phyloP scores from a whole-genome alignment of 2,888 invertebrate species.

The Lasius platythorax region DNA sequence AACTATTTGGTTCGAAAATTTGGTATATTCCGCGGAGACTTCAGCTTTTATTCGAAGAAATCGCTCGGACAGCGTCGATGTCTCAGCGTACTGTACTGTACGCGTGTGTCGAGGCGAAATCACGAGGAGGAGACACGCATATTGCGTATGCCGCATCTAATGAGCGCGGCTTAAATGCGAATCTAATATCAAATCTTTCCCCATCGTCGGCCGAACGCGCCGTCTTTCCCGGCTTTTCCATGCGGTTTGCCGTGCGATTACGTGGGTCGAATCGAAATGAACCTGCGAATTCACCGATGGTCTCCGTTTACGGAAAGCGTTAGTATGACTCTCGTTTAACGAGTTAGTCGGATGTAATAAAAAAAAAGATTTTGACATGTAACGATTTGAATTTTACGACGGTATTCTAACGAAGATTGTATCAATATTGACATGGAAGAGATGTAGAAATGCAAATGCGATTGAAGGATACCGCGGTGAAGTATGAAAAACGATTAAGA shows the following conservation, averaged over 20 bases:
- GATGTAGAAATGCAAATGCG: slow-evolving; percentile 13
- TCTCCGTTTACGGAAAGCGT: not conserved
- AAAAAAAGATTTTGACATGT: slow-evolving; percentile 4
- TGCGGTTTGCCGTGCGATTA: slow-evolving; percentile 45
- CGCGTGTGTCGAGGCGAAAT: slow-evolving; percentile 64
- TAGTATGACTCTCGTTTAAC: not conserved
- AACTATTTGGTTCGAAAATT: not conserved
- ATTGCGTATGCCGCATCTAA: slow-evolving; percentile 84
- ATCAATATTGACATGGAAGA: not conserved
- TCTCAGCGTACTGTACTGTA: slow-evolving; percentile 18
- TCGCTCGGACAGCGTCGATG: slow-evolving; percentile 36
- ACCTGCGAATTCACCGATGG: not conserved
- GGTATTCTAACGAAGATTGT: not conserved
- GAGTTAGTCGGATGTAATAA: not conserved
- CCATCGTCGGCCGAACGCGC: slow-evolving; percentile 34
- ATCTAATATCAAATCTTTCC: slow-evolving; percentile 79
- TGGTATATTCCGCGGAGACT: not conserved
- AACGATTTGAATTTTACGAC: slow-evolving; percentile 36
- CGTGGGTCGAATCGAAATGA: slow-evolving; percentile 43
- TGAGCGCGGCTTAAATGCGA: slow-evolving; percentile 79
- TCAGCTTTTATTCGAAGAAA: slow-evolving; percentile 39
- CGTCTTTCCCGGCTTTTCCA: slow-evolving; percentile 65
- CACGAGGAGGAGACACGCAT: slow-evolving; percentile 83
- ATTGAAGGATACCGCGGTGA: slow-evolving; percentile 8
- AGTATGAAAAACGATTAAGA: slow-evolving; percentile 18